Percentiles rank a stretch among this genome's conserved stretches.
Evolutionary conservation across 1,140 invertebrate genomes (phyloP).

Genomic region (Achroia grisella): DNA sequence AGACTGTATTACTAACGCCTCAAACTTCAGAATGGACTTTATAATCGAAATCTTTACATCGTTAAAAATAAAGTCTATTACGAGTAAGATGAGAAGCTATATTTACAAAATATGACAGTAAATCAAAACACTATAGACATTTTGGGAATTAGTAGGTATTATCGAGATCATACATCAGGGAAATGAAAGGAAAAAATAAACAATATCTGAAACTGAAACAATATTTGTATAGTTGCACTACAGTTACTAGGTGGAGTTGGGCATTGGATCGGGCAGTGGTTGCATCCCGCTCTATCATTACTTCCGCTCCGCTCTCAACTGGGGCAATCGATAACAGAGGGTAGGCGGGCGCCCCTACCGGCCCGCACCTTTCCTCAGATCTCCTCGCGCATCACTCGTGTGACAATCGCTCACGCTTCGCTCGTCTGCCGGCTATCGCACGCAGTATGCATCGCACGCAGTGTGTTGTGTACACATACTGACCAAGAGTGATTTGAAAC

Average conservation of each 20-base stretch:
- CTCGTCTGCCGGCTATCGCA: constrained; percentile 20
- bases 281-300: constrained; percentile 70
- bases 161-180: constrained; percentile 17
- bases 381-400: constrained; percentile 54
- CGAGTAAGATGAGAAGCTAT: not conserved
- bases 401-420: constrained; percentile 57
- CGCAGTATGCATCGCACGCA: not conserved
- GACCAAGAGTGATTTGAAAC: too few species aligned
- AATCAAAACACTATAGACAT: not conserved
- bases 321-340: constrained; percentile 67
- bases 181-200: constrained; percentile 59
- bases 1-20: constrained; percentile 19
- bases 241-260: constrained; percentile 54
- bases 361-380: constrained; percentile 23
- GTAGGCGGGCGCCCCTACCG: constrained; percentile 24
- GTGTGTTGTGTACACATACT: too few species aligned
- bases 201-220: constrained; percentile 57
- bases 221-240: constrained; percentile 66
- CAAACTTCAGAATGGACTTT: constrained; percentile 15
- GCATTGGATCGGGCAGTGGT: constrained; percentile 59
- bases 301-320: constrained; percentile 69
- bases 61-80: not conserved
- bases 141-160: not conserved
- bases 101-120: not conserved
- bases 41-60: constrained; percentile 9